Evolutionary conservation across 2,888 invertebrate genomes (phyloP).

Genomic region (Mythimna impura): DNA sequence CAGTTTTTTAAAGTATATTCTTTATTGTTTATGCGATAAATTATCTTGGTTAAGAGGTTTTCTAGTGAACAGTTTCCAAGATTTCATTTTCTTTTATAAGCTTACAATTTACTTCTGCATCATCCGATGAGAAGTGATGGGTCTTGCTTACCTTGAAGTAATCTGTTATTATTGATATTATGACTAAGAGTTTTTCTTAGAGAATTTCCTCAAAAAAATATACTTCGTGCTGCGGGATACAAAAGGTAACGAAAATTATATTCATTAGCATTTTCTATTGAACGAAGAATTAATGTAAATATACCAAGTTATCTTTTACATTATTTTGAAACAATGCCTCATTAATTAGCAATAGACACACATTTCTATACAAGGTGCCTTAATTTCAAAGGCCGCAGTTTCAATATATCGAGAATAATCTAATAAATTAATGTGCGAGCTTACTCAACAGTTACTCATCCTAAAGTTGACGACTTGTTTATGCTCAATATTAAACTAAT

Average conservation of each 20-base stretch:
- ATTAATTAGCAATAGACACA: neutral
- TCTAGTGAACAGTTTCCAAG: no score
- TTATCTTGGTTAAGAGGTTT: no score
- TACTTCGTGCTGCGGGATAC: no score
- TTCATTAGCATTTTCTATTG: neutral
- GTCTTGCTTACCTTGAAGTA: no score
- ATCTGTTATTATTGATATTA: no score
- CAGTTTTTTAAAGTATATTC: neutral
- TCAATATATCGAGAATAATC: conserved; percentile 20
- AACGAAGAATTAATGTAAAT: neutral
- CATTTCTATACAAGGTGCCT: neutral
- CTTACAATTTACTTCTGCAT: no score
- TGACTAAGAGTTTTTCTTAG: no score
- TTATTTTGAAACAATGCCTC: conserved; percentile 3
- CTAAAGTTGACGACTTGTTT: conserved; percentile 22
- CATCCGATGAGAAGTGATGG: no score
- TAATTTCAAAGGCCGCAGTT: conserved; percentile 11
- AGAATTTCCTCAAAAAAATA: no score
- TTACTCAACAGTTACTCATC: conserved; percentile 10
- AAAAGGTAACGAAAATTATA: no score
- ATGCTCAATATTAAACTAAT: conserved; percentile 28
- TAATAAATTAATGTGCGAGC: conserved; percentile 36
- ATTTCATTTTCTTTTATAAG: no score
- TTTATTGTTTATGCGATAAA: no score
- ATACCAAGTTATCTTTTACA: neutral